Evolutionary conservation across 2,888 invertebrate species (phyloP).

Genomic region (Synergus umbraculus): DNA sequence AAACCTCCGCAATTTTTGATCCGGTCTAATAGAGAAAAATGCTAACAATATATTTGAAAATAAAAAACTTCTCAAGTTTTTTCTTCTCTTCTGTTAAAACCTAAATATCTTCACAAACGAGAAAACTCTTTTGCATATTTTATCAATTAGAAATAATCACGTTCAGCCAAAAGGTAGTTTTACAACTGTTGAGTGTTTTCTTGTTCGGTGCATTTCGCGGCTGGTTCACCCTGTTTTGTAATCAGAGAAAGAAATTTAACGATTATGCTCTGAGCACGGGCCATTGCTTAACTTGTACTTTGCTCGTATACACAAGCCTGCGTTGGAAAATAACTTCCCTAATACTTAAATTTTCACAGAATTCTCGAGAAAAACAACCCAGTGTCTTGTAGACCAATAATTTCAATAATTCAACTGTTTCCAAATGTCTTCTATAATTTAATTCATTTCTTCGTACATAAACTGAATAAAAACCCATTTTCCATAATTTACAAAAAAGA

Average conservation of each 20-base stretch:
- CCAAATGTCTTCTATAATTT: too few species aligned
- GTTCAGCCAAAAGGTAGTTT: constrained; percentile 11
- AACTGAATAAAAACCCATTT: too few species aligned
- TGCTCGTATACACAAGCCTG: background rate
- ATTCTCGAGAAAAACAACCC: background rate
- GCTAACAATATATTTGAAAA: too few species aligned
- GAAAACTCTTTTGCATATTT: constrained; percentile 26
- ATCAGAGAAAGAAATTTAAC: constrained; percentile 35
- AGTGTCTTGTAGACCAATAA: background rate
- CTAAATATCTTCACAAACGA: constrained; percentile 15
- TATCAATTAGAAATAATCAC: constrained; percentile 32
- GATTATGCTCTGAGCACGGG: constrained; percentile 28
- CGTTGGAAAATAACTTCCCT: background rate
- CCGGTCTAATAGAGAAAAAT: too few species aligned
- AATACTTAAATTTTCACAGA: background rate
- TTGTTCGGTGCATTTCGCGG: constrained; percentile 5
- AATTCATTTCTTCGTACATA: too few species aligned
- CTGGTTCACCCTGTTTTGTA: constrained; percentile 25
- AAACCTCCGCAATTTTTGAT: too few species aligned
- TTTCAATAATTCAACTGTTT: background rate
- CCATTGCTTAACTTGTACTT: constrained; percentile 9
- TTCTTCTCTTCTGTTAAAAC: background rate
- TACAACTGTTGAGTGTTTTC: constrained; percentile 32
- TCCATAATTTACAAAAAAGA: too few species aligned
- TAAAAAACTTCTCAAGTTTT: too few species aligned